Percentiles rank a stretch among this genome's conserved stretches.
phyloP scores from a whole-genome alignment of 1,140 invertebrate genomes.

The Oppia nitens region DNA sequence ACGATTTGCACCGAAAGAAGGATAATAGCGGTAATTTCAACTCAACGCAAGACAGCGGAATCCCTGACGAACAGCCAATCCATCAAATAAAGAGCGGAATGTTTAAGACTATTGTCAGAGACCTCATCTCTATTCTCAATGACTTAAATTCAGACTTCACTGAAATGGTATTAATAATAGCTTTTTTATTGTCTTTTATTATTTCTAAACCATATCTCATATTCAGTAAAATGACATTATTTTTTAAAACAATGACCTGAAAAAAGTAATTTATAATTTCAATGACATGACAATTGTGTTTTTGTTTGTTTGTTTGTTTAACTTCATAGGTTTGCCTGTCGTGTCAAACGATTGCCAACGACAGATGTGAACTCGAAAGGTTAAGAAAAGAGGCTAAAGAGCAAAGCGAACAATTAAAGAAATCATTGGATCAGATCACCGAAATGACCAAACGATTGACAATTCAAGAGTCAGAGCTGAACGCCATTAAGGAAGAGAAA shows the following conservation, averaged over 20 bases:
- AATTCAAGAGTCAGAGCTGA: conserved; percentile 61
- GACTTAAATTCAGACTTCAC: conserved; percentile 1
- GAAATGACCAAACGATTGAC: conserved; percentile 61
- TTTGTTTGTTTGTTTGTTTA: not conserved
- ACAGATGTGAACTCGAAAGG: conserved; percentile 12
- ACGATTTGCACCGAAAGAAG: conserved; percentile 25
- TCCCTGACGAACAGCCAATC: conserved; percentile 3
- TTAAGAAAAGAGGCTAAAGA: conserved; percentile 40
- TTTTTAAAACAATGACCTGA: too few relatives aligned
- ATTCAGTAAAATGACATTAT: too few relatives aligned
- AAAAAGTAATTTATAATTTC: too few relatives aligned
- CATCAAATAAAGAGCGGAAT: not conserved
- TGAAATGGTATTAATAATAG: not conserved
- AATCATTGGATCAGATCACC: conserved; percentile 55
- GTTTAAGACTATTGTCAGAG: not conserved
- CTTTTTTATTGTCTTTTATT: too few relatives aligned
- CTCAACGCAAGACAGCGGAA: conserved; percentile 20
- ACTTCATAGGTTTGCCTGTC: conserved; percentile 9
- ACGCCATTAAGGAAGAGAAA: conserved; percentile 56
- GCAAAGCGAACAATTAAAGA: conserved; percentile 56
- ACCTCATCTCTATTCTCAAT: conserved; percentile 1
- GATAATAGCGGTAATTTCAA: conserved; percentile 8
- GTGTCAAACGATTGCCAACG: conserved; percentile 12
- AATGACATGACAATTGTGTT: not conserved
- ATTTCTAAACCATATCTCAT: too few relatives aligned